Evolutionary conservation across 2,888 invertebrate species (phyloP), one percentile per base, ranked within the genome.

Genomic region (Arrhopalites spinosus): DNA sequence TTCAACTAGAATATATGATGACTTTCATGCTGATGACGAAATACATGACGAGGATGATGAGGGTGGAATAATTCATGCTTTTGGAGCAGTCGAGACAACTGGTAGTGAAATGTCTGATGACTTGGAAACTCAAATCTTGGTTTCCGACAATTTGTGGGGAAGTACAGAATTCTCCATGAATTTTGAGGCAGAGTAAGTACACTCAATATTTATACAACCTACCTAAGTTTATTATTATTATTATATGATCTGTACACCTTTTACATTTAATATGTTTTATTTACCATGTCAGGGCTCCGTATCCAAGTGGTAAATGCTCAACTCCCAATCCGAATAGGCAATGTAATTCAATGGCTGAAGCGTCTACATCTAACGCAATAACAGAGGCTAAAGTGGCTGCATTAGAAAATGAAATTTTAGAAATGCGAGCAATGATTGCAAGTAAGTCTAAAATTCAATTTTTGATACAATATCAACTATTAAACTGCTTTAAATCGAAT

Each of bases 381-480:
- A 74, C 74, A 0, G 66, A 73, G 27, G 73, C 73, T 17, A 77
- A 75, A 53, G 67, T 77, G 15, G 72, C 72, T 2, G 77, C 77
- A n/a, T 45, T 77, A 30, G 77, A 77, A 64, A 64, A 53, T 25
- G 75, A 77, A 66, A 43, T 77, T 17, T 64, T 66, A 8, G 68
- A 71, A 67, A 75, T 77, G 77, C 71, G 75, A 13, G 68, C 45
- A 0, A 75, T 77, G 72, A 66, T 75, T 7, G 75, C 75, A 7
- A 64, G 61, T n/a, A n/a, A n/a, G n/a, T n/a, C n/a, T n/a, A n/a
- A n/a, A n/a, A n/a, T n/a, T n/a, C n/a, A n/a, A n/a, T n/a, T n/a
- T 69, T 76, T 25, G n/a, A n/a, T n/a, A n/a, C n/a, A n/a, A n/a
- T n/a, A n/a, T n/a, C n/a, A n/a, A n/a, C n/a, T n/a, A n/a, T n/a